Percentiles rank a stretch among this genome's conserved stretches.
Evolutionary conservation across 2,888 invertebrate species (phyloP).

Genomic region (Papilio protenor): DNA sequence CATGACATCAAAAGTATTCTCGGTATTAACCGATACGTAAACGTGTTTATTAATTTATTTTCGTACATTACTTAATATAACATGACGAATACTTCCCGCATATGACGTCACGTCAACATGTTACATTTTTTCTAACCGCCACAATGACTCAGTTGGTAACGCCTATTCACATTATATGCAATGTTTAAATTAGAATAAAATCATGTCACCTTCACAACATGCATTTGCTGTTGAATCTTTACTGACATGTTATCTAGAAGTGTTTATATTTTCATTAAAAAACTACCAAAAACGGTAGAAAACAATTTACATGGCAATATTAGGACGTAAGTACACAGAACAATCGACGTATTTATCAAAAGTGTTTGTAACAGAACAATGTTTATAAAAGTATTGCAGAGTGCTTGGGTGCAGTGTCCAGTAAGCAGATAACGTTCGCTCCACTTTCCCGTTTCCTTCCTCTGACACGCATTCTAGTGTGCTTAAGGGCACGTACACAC

Average conservation of each 20-base stretch:
- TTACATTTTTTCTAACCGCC: conserved; percentile 13
- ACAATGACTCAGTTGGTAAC: conserved; percentile 4
- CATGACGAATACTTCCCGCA: conserved; percentile 19
- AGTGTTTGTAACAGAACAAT: conserved; percentile 13
- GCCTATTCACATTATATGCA: background rate
- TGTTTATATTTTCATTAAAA: background rate
- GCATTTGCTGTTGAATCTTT: too few species aligned
- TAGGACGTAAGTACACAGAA: background rate
- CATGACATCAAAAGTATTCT: conserved; percentile 17
- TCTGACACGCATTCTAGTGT: conserved; percentile 56
- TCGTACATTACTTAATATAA: conserved; percentile 9
- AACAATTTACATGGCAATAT: conserved; percentile 12
- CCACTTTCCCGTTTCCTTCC: conserved; percentile 77
- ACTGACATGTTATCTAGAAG: background rate
- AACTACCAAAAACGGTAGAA: conserved; percentile 24
- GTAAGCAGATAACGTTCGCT: conserved; percentile 75
- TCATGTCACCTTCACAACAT: background rate
- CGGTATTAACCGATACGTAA: conserved; percentile 8
- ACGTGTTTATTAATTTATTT: conserved; percentile 26
- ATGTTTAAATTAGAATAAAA: background rate
- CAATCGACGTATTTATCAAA: background rate
- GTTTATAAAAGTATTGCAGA: conserved; percentile 26
- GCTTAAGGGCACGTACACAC: conserved; percentile 13
- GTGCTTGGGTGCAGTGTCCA: conserved; percentile 63
- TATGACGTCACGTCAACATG: conserved; percentile 19